These are phyloP conservation scores for Sinella curviseta DNA, from an alignment of 1,140 invertebrate genomes.

Conservation along the genomic window DNA sequence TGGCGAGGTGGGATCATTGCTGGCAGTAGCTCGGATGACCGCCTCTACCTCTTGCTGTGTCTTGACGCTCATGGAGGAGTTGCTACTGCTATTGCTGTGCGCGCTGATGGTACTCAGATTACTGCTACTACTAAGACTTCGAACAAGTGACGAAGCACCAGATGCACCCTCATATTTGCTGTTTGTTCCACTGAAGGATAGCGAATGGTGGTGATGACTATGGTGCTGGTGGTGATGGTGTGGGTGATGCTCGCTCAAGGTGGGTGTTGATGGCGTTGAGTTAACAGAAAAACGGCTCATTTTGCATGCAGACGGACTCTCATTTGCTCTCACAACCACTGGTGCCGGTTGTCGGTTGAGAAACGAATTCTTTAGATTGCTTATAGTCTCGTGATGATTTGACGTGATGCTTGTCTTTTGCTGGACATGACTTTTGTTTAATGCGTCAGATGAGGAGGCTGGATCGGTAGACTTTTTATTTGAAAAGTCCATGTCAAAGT, in stretches of 20 bases:
- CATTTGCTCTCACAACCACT: constrained; percentile 42
- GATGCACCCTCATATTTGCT: background rate
- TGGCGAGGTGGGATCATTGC: background rate
- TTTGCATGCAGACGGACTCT: constrained; percentile 27
- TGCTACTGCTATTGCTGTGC: constrained; percentile 42
- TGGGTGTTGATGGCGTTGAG: constrained; percentile 12
- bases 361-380: constrained; percentile 28
- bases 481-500: constrained; percentile 47
- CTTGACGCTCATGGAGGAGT: constrained; percentile 38
- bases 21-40: background rate
- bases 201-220: background rate
- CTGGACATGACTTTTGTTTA: background rate
- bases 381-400: constrained; percentile 20
- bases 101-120: constrained; percentile 42
- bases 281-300: background rate
- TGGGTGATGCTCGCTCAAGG: background rate
- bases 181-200: background rate
- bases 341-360: constrained; percentile 15
- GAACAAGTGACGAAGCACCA: constrained; percentile 15
- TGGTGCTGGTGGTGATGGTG: background rate
- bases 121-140: constrained; percentile 41
- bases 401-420: background rate
- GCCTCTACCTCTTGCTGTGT: constrained; percentile 24
- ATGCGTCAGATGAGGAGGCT: background rate
- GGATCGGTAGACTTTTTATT: constrained; percentile 16